Evolutionary conservation across 2,888 invertebrate species (phyloP), one percentile per base, ranked within the genome.

Genomic region (Tuta absoluta): DNA sequence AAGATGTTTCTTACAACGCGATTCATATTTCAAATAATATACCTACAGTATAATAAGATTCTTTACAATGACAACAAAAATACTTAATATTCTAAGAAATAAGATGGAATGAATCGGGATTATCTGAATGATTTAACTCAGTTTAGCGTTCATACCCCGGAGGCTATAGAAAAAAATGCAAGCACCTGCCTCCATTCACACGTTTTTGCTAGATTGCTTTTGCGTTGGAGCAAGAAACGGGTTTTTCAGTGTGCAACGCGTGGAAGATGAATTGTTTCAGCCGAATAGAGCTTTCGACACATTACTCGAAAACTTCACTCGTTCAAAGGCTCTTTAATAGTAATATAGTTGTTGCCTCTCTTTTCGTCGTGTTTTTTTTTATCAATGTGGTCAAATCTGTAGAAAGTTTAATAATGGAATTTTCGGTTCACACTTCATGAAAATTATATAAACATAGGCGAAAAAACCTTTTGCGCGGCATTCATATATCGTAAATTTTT

Each of bases 161-260:
- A 65, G 71, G 68, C 66, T 69, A 66, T 72, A 69, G 75, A 77
- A 79, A 77, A 80, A 78, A 75, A 73, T 77, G 77, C 75, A 74
- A 73, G 74, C 86, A 85, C 79, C 83, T 86, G 86, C 70, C 70
- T 71, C 69, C 69, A 75, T 85, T 86, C 86, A 75, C 86, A 86
- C 84, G 85, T 73, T 82, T 74, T 73, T 81, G 76, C 79, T 78
- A 79, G 80, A 85, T 83, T 81, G 80, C 84, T 83, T 79, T 78
- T 75, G 72, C 76, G 76, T 78, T 74, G 72, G 71, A 75, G 73
- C 72, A 77, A 78, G 78, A 70, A 79, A 80, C 71, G 75, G 72
- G 76, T 77, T 82, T 84, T 80, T 81, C 78, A 75, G 73, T 67
- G 67, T 69, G 67, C 71, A 72, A 66, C 66, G 68, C 62, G 69